Percentiles rank a stretch among this genome's conserved stretches.
Conservation (phyloP, 2,797 vertebrate species). For the Mionectes olivaceus region DNA sequence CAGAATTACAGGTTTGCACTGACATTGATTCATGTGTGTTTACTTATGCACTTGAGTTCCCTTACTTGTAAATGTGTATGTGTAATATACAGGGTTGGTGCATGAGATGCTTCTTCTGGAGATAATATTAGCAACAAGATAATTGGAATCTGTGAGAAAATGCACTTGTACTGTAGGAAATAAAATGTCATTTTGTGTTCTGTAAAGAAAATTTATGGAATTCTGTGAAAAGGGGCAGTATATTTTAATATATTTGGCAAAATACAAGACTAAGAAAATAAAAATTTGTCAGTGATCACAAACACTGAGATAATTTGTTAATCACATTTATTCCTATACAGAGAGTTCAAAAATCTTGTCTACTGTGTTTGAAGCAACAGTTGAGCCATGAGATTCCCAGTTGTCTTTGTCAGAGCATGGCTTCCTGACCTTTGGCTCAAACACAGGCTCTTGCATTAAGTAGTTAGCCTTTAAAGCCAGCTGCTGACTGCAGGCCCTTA, state of each 20-base stretch:
- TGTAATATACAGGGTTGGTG: background rate
- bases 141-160: conserved; percentile 14
- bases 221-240: conserved; percentile 32
- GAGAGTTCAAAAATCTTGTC: conserved; percentile 36
- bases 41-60: background rate
- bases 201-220: background rate
- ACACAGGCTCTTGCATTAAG: background rate
- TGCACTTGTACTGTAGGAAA: background rate
- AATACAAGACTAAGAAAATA: conserved; percentile 15
- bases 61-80: background rate
- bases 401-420: background rate
- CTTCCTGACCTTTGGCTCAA: background rate
- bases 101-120: conserved; percentile 10
- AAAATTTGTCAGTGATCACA: conserved; percentile 9
- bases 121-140: background rate
- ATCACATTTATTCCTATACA: background rate
- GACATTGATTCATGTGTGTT: background rate
- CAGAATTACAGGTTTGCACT: conserved; percentile 16
- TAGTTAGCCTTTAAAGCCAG: background rate
- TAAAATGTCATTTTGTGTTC: background rate
- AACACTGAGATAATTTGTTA: conserved; percentile 5
- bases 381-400: background rate
- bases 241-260: conserved; percentile 31
- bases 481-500: background rate
- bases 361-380: conserved; percentile 33